A percentile compares a stretch with the other conserved stretches of the same genome.
These are phyloP conservation scores for Urocitellus parryii DNA, from an alignment of 2,113 vertebrate genomes.

Conservation along the genomic window DNA sequence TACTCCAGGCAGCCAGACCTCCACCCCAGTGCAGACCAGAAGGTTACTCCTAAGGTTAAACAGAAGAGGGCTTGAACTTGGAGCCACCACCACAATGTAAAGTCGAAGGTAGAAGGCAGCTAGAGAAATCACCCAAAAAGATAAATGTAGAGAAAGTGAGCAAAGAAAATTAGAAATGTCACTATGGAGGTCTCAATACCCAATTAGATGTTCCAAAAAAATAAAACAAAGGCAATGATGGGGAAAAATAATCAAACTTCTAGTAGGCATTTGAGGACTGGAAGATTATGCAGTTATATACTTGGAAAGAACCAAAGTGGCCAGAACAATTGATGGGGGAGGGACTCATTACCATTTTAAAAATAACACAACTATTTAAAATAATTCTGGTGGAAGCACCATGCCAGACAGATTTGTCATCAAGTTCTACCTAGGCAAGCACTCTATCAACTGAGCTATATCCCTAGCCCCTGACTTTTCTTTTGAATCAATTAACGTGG, in stretches of 20 bases:
- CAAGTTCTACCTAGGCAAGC: neutral
- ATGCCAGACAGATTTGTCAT: neutral
- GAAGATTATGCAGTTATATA: neutral
- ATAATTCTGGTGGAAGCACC: neutral
- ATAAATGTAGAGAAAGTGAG: neutral
- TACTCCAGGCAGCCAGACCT: neutral
- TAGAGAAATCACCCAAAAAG: neutral
- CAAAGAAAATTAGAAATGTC: slow-evolving; percentile 1
- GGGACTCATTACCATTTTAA: neutral
- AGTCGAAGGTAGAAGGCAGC: slow-evolving; percentile 11
- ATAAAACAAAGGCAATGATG: neutral
- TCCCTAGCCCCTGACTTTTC: no score
- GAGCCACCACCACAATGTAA: neutral
- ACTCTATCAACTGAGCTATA: no score
- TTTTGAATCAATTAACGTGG: neutral
- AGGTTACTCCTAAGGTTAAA: neutral
- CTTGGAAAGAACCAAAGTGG: neutral
- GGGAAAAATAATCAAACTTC: neutral
- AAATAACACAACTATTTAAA: slow-evolving; percentile 15
- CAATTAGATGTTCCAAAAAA: neutral
- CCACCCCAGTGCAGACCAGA: neutral
- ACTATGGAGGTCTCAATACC: neutral
- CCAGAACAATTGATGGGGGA: neutral
- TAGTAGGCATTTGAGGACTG: neutral
- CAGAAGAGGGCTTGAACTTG: neutral